Base-by-base conservation (phyloP, 2,888 invertebrate species). In the Drosophila mimetica region DNA sequence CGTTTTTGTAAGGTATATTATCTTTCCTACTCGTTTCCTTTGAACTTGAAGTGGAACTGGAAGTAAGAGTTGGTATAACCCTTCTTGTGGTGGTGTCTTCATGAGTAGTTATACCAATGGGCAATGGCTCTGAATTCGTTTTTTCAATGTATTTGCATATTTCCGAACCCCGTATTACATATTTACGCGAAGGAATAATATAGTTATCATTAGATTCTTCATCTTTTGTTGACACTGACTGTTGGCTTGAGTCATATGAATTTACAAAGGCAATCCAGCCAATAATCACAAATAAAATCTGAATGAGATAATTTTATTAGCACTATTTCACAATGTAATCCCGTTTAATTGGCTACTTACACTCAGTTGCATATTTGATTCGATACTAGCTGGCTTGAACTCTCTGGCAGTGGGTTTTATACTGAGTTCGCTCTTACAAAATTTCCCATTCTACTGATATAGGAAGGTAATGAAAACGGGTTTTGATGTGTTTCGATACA, bases 291-390 rank as follows among this genome's bases (percentile, higher is more conserved):
- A 57, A 16, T 8, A 22, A 4, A n/a, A 39, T 30, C 57, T 57
- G 39, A 28, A 36, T 7, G 32, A 32, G 13, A n/a, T 16, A 14
- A 4, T 6, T 7, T 28, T 7, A 4, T 39, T 50, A 30, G 20
- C 11, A 30, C 30, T 32, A 16, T 34, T 32, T 50, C 4, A 1
- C 20, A 36, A 7, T 8, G 16, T 18, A 30, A 39, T 50, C 22
- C 57, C 30, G 28, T 16, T 39, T 39, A 37, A 20, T 30, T 52
- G 14, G 3, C 4, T 28, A 57, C 57, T 57, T 57, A 57, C 57
- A 47, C 2, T 22, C 25, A 39, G 39, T 13, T 39, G 50, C 57
- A 57, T 57, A 50, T 57, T 57, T 28, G 20, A 20, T 20, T 11
- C 11, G 30, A 39, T 39, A 57, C 57, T 57, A 20, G 37, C 14